Evolutionary conservation across 1,140 invertebrate species (phyloP), one percentile per base, ranked within the genome.

Genomic region (Nasonia vitripennis): DNA sequence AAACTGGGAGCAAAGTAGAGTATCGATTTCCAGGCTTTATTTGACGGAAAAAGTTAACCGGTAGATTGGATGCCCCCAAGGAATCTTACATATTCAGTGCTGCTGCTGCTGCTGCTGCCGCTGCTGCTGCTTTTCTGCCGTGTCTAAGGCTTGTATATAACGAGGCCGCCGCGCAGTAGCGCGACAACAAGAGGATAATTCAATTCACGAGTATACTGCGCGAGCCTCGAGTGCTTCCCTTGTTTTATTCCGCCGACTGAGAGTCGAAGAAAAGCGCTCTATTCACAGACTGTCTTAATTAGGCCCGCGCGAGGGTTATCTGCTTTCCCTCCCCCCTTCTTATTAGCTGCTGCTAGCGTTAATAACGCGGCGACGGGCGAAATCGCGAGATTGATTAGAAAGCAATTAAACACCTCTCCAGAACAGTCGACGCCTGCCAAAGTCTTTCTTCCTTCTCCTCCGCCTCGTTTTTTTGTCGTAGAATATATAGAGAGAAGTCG

Each of bases 351-450:
- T 12, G 23, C 11, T 71, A 11, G 3, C 34, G 34, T 37, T 37
- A 37, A 34, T 34, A 31, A 34, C 2, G 70, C 23, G 70, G n/a
- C 45, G 51, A 23, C 74, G 12, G n/a, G n/a, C 27, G 74, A 41
- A 68, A 80, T 70, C 68, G 55, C 23, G n/a, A 68, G 78, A 80
- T 70, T 62, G 78, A 80, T 80, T 80, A 34, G 55, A 67, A 78
- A 78, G 31, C 27, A 62, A 67, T 23, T 55, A 77, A 23, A 12
- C 10, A 27, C 27, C 23, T 37, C 37, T 62, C 5, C 5, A 34
- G 23, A 12, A 34, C 37, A 23, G 78, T 1, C 41, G 41, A 81
- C 48, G 41, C 14, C 2, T 45, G 34, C 10, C 37, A 81, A 78
- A 37, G 51, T 78, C 62, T 78, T 20, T 31, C 34, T 20, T 14